Evolutionary conservation across 2,888 invertebrate genomes (phyloP).

Genomic region (Aphidius colemani): DNA sequence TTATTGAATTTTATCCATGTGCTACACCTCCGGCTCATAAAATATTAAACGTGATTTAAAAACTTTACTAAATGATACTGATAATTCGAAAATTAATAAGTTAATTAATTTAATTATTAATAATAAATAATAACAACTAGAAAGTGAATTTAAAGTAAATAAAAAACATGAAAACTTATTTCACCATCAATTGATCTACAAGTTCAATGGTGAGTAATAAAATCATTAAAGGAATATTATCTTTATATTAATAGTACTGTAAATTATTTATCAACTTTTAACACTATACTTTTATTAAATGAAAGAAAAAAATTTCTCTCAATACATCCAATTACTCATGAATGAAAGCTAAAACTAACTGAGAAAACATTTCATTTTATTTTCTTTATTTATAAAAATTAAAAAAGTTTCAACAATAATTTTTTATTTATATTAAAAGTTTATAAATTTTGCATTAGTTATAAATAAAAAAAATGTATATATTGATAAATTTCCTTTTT

Average conservation of each 20-base stretch:
- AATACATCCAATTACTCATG: background rate
- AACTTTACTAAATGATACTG: background rate
- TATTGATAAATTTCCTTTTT: no score
- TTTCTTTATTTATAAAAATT: no score
- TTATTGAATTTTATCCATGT: conserved; percentile 12
- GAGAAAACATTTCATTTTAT: no score
- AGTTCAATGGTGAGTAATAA: background rate
- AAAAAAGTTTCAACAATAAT: no score
- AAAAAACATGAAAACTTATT: background rate
- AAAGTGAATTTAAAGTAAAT: background rate
- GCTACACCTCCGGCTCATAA: conserved; percentile 3
- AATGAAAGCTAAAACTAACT: background rate
- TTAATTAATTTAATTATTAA: background rate
- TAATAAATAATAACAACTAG: background rate
- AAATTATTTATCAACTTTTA: no score
- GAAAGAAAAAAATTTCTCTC: background rate
- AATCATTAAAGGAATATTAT: background rate
- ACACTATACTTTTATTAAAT: no score
- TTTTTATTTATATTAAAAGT: no score
- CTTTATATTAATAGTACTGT: background rate
- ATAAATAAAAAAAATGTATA: no score
- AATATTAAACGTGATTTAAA: conserved; percentile 5
- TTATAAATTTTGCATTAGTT: no score
- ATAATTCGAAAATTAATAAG: background rate
- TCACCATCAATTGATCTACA: background rate